A percentile compares a stretch with the other conserved stretches of the same genome.
Evolutionary conservation across 2,888 invertebrate species (phyloP).

Genomic region (Timema podura): DNA sequence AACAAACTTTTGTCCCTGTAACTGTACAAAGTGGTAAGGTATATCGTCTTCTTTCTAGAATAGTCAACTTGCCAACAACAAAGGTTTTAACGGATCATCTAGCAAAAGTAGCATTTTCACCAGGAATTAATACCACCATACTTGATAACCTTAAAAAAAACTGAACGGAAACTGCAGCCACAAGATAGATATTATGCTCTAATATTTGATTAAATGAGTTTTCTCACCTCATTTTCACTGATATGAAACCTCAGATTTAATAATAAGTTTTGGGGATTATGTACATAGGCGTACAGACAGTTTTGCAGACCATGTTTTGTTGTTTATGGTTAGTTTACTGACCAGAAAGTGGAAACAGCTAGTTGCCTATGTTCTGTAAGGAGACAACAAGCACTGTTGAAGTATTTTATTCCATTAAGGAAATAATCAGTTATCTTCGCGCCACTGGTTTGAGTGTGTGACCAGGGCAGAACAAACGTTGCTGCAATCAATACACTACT

Average conservation of each 20-base stretch:
- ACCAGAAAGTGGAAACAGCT: constrained; percentile 10
- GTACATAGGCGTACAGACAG: neutral
- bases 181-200: neutral
- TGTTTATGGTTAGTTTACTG: neutral
- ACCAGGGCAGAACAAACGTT: constrained; percentile 12
- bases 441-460: neutral
- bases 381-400: neutral
- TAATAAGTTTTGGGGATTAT: constrained; percentile 4
- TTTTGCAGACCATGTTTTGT: neutral
- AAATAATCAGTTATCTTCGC: neutral
- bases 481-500: neutral
- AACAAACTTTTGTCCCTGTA: too few relatives aligned
- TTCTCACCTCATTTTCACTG: neutral
- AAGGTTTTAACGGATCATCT: neutral
- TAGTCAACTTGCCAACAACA: neutral
- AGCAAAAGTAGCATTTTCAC: neutral
- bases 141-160: neutral
- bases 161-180: neutral
- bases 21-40: too few relatives aligned
- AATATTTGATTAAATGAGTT: constrained; percentile 1
- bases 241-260: neutral
- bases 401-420: neutral
- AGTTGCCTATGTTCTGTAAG: neutral
- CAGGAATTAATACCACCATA: constrained; percentile 1
- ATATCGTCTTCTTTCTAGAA: too few relatives aligned